These are phyloP conservation scores for Tetramorium simillimum DNA, from an alignment of 1,140 invertebrate genomes.

Conservation along the genomic window DNA sequence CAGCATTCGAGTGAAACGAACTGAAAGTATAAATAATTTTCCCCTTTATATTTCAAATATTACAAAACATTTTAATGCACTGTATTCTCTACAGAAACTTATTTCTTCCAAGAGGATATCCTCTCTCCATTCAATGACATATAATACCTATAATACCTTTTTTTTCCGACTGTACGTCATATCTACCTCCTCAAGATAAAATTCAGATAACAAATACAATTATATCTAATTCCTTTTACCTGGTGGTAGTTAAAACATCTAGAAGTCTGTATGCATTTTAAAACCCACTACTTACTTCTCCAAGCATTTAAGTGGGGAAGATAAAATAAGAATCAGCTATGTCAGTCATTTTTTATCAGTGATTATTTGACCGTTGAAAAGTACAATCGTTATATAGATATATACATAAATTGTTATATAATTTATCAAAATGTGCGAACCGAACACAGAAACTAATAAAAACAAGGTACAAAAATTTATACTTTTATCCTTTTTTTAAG, in stretches of 20 bases:
- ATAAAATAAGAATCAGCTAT: neutral
- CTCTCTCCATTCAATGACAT: neutral
- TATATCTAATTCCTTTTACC: neutral
- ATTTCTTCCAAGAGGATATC: neutral
- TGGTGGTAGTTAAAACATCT: too few relatives aligned
- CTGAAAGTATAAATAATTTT: too few relatives aligned
- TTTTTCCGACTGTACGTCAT: neutral
- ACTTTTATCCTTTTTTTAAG: neutral
- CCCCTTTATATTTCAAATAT: too few relatives aligned
- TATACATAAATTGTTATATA: neutral
- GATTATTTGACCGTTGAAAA: neutral
- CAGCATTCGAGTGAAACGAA: too few relatives aligned
- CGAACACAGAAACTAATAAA: neutral
- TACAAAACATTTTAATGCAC: neutral
- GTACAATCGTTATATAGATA: neutral
- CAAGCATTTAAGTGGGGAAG: neutral
- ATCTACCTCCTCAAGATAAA: neutral
- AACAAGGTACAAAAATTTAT: slow-evolving; percentile 3
- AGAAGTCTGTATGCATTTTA: neutral
- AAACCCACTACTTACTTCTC: neutral
- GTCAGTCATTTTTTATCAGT: neutral
- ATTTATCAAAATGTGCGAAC: slow-evolving; percentile 10
- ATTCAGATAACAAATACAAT: neutral
- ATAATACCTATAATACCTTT: too few relatives aligned
- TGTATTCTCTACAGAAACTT: neutral